A percentile compares a stretch with the other conserved stretches of the same genome.
phyloP scores from a whole-genome alignment of 2,113 vertebrate species.

The Salminus brasiliensis region DNA sequence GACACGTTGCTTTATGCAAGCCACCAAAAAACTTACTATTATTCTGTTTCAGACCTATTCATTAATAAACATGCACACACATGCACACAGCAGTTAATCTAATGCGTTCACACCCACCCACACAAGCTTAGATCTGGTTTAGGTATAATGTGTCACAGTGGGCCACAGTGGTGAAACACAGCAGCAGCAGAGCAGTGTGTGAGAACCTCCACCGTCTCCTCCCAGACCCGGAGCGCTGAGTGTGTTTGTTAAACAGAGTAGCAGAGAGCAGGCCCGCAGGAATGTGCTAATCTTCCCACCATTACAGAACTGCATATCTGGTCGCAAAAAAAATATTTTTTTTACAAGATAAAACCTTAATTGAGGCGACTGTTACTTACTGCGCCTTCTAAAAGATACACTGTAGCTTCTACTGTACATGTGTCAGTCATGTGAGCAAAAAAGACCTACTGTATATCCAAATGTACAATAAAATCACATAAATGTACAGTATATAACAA shows the following conservation, averaged over 20 bases:
- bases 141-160: too few relatives aligned
- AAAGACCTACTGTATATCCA: background rate
- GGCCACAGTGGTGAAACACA: background rate
- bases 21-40: too few relatives aligned
- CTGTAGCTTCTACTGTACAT: background rate
- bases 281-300: constrained; percentile 20
- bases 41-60: too few relatives aligned
- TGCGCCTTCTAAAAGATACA: background rate
- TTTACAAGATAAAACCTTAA: background rate
- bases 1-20: too few relatives aligned
- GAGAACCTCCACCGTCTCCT: background rate
- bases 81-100: too few relatives aligned
- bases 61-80: too few relatives aligned
- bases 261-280: background rate
- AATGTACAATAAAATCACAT: too few relatives aligned
- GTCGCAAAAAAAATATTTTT: background rate
- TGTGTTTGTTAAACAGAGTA: constrained; percentile 1
- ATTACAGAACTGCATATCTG: constrained; percentile 19
- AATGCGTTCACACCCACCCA: too few relatives aligned
- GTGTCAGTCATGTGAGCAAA: background rate
- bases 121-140: too few relatives aligned
- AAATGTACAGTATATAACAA: too few relatives aligned
- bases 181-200: constrained; percentile 3
- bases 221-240: background rate
- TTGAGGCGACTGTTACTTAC: constrained; percentile 2